These are phyloP conservation scores for Macropodus opercularis DNA, from an alignment of 2,797 vertebrate genomes.

Conservation along the genomic window DNA sequence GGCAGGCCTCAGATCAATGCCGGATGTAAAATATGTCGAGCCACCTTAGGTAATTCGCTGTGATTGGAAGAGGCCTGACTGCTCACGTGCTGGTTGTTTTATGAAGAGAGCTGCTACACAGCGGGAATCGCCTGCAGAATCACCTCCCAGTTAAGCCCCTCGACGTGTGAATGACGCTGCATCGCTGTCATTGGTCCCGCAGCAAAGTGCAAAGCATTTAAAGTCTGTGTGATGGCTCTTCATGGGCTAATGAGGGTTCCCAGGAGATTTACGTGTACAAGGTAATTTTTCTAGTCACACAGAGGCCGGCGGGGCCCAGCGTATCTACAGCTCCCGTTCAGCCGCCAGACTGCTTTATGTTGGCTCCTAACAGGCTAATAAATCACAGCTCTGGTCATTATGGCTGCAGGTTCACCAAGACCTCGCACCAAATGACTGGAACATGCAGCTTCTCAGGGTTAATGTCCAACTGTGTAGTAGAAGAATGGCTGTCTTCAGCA, in stretches of 20 bases:
- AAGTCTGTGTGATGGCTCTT: constrained; percentile 43
- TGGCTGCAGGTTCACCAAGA: constrained; percentile 10
- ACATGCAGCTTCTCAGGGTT: constrained; percentile 9
- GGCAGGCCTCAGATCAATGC: constrained; percentile 49
- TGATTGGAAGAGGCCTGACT: constrained; percentile 58
- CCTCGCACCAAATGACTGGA: constrained; percentile 29
- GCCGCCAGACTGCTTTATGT: constrained; percentile 60
- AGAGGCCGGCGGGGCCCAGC: constrained; percentile 38
- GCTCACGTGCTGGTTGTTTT: constrained; percentile 18
- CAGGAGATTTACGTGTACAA: constrained; percentile 67
- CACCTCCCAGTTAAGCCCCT: constrained; percentile 20
- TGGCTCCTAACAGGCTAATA: constrained; percentile 55
- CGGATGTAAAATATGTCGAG: constrained; percentile 63
- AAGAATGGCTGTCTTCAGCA: constrained; percentile 6
- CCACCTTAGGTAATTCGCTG: constrained; percentile 66
- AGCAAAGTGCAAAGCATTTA: constrained; percentile 49
- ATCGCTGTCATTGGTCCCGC: constrained; percentile 32
- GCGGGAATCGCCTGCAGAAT: constrained; percentile 38
- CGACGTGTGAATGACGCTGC: constrained; percentile 38
- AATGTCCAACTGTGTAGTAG: constrained; percentile 11
- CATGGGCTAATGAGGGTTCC: constrained; percentile 68
- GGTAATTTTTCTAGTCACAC: constrained; percentile 62
- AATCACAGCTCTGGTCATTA: constrained; percentile 59
- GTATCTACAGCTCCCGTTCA: constrained; percentile 38
- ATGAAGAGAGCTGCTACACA: constrained; percentile 34